phyloP scores from a whole-genome alignment of 1,140 invertebrate genomes.

The Aradophagus sp. region DNA sequence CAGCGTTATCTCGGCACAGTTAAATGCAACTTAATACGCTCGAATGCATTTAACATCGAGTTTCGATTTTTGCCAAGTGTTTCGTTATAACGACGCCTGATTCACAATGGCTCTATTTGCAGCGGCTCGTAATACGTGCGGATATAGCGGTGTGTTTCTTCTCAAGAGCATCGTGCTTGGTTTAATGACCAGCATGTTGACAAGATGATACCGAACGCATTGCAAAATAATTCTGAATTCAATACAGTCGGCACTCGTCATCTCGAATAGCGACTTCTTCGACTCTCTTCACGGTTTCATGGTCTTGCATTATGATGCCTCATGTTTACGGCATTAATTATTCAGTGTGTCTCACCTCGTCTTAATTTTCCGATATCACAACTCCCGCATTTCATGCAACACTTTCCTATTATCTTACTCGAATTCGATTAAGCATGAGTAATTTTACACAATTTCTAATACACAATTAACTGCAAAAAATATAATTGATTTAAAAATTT shows the following conservation, averaged over 20 bases:
- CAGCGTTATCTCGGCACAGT: too few species aligned
- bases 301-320: constrained; percentile 37
- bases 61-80: constrained; percentile 33
- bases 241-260: constrained; percentile 38
- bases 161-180: constrained; percentile 30
- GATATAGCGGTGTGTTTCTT: constrained; percentile 29
- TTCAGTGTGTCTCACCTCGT: constrained; percentile 22
- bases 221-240: constrained; percentile 45
- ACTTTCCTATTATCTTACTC: background rate
- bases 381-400: constrained; percentile 1
- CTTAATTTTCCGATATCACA: constrained; percentile 14
- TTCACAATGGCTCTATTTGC: constrained; percentile 47
- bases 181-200: constrained; percentile 53
- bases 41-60: constrained; percentile 32
- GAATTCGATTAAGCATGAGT: too few species aligned
- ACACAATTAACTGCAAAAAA: too few species aligned
- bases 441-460: too few species aligned
- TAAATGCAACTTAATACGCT: constrained; percentile 12
- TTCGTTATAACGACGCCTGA: constrained; percentile 38
- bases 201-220: constrained; percentile 28
- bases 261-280: constrained; percentile 26
- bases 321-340: constrained; percentile 40
- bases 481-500: too few species aligned
- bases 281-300: constrained; percentile 32
- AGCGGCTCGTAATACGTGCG: constrained; percentile 19